phyloP scores from a whole-genome alignment of 2,888 invertebrate genomes.

The Elegia similella region DNA sequence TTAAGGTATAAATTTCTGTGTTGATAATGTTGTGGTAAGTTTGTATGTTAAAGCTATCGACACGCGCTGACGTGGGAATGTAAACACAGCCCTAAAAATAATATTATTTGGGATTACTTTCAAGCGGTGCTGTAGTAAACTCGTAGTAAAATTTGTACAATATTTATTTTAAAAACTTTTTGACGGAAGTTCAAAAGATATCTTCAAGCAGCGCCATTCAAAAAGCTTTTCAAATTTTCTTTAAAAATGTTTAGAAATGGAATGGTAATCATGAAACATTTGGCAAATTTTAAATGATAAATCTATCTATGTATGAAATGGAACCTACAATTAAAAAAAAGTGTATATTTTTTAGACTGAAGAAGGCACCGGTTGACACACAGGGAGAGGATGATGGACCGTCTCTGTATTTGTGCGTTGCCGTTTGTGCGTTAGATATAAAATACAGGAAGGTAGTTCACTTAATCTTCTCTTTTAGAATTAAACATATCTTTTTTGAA shows the following conservation, averaged over 20 bases:
- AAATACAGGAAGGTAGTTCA: background rate
- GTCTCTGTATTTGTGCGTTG: too few relatives aligned
- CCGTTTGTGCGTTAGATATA: too few relatives aligned
- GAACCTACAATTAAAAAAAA: too few relatives aligned
- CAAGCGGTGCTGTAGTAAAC: constrained; percentile 39
- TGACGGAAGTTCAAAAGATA: background rate
- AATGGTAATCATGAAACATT: too few relatives aligned
- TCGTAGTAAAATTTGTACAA: constrained; percentile 15
- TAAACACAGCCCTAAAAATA: constrained; percentile 61
- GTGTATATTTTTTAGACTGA: too few relatives aligned
- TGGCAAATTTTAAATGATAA: too few relatives aligned
- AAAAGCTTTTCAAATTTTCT: too few relatives aligned
- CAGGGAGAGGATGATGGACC: too few relatives aligned
- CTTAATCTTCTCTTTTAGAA: background rate
- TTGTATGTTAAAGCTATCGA: constrained; percentile 52
- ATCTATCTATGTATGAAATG: too few relatives aligned
- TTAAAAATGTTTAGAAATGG: too few relatives aligned
- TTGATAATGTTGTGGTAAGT: constrained; percentile 25
- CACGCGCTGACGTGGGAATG: constrained; percentile 70
- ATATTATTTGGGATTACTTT: constrained; percentile 41
- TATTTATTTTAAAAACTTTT: background rate
- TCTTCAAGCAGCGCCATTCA: background rate
- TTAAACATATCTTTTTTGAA: background rate
- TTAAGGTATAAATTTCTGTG: constrained; percentile 36
- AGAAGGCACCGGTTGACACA: too few relatives aligned